Base-by-base conservation (phyloP, 2,113 vertebrate species). In the Oreotrochilus melanogaster region DNA sequence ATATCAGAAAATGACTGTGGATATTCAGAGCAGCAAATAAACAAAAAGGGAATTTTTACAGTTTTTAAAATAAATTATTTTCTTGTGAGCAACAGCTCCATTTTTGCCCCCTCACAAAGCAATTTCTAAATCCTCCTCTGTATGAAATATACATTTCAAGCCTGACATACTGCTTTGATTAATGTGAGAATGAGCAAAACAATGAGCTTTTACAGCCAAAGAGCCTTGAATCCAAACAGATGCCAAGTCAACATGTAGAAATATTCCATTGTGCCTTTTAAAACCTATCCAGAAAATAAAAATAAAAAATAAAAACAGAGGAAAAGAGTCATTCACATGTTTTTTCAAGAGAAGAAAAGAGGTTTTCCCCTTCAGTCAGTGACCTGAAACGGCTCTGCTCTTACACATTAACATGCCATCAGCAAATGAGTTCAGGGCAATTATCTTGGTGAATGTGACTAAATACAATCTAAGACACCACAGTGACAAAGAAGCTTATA, bases 131-230 rank as follows among this genome's bases (percentile, higher is more conserved):
- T 88, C 50, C 76, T 88, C 60, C 37, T 81, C 37, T 28, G 10
- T 27, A 48, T n/a, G 10, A 13, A 86, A 37, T 67, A 25, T 51
- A 82, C 30, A 13, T 87, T 89, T 85, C 65, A 85, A 89, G 58
- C 35, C 88, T 88, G 80, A 96, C 82, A 86, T 65, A n/a, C 30
- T 42, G 60, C 70, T 92, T 86, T 92, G 89, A 92, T 96, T 89
- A 71, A 39, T 37, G 24, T 79, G 56, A 84, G 86, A 95, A 94
- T 24, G 74, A 92, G 56, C 62, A 93, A 85, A 95, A 81, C 57
- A 53, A 74, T 42, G 60, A 86, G n/a, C 28, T 88, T 69, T 85
- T 60, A 47, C 54, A 82, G 72, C 60, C 58, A 71, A 78, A 76
- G 27, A 75, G 76, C 31, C 28, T 66, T 9, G 18, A 85, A 83